Conservation (phyloP, 2,797 vertebrate genomes). For the Pogoniulus pusillus region DNA sequence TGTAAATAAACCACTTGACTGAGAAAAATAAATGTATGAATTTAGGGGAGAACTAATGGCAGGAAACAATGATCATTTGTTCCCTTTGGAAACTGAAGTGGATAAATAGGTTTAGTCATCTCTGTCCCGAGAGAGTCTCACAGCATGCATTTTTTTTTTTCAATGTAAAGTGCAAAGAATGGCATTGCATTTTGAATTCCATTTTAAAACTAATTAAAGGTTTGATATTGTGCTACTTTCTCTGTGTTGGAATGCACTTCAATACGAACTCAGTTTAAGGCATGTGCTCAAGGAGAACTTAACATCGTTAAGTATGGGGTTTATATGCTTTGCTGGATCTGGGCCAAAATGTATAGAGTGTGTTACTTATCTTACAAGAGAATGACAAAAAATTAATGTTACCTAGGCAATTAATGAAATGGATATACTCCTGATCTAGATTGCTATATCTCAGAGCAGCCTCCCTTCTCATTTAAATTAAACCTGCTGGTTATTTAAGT, state of each 20-base stretch:
- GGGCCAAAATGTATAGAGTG: neutral
- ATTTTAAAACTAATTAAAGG: constrained; percentile 63
- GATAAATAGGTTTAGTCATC: constrained; percentile 66
- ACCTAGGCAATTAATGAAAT: constrained; percentile 45
- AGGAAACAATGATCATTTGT: constrained; percentile 32
- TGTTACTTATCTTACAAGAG: constrained; percentile 10
- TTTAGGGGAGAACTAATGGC: constrained; percentile 1
- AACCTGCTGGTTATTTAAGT: neutral
- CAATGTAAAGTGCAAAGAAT: constrained; percentile 34
- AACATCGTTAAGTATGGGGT: constrained; percentile 43
- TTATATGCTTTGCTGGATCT: constrained; percentile 24
- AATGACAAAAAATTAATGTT: constrained; percentile 30
- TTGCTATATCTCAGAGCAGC: neutral
- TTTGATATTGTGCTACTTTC: constrained; percentile 48
- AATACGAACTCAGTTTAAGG: neutral
- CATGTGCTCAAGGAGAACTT: neutral
- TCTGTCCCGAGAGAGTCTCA: constrained; percentile 28
- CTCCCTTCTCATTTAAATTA: neutral
- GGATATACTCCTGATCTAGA: constrained; percentile 11
- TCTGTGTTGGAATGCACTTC: constrained; percentile 6
- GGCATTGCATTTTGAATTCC: constrained; percentile 57
- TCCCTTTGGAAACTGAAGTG: constrained; percentile 19
- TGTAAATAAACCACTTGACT: constrained; percentile 17
- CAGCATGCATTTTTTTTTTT: constrained; percentile 3
- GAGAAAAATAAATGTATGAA: constrained; percentile 39